Conservation (phyloP, 2,797 vertebrate genomes). For the Pseudochirops corinnae region DNA sequence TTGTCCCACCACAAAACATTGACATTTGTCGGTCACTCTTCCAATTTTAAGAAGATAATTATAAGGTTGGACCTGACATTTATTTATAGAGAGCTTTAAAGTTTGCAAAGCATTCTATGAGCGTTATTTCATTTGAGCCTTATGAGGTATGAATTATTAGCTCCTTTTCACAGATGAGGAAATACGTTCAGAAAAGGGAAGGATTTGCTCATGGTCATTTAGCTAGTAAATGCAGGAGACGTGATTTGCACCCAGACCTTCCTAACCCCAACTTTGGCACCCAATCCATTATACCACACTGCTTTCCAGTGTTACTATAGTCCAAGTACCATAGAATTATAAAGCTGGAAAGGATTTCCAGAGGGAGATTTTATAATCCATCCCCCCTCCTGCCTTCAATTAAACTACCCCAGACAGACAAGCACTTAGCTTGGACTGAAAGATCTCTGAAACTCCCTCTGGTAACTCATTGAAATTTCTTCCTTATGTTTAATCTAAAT, state of each 20-base stretch:
- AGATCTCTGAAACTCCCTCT: conserved; percentile 4
- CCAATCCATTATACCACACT: neutral
- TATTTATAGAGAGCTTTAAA: neutral
- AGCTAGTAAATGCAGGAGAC: neutral
- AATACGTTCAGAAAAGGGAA: neutral
- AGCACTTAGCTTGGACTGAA: conserved; percentile 6
- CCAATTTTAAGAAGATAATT: neutral
- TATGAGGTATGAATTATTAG: neutral
- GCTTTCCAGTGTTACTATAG: neutral
- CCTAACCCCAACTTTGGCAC: neutral
- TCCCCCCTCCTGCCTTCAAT: neutral
- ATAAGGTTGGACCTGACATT: neutral
- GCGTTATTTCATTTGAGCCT: neutral
- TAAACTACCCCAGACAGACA: conserved; percentile 4
- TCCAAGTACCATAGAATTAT: neutral
- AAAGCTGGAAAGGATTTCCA: neutral
- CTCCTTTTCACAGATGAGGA: neutral
- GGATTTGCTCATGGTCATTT: neutral
- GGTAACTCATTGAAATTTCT: conserved; percentile 5
- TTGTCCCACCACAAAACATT: neutral
- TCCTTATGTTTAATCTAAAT: conserved; percentile 12
- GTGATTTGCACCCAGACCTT: neutral
- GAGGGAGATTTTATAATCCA: neutral
- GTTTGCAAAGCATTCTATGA: neutral
- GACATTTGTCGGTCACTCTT: neutral